Base-by-base conservation (phyloP, 2,888 invertebrate species). In the Euzophera pinguis region DNA sequence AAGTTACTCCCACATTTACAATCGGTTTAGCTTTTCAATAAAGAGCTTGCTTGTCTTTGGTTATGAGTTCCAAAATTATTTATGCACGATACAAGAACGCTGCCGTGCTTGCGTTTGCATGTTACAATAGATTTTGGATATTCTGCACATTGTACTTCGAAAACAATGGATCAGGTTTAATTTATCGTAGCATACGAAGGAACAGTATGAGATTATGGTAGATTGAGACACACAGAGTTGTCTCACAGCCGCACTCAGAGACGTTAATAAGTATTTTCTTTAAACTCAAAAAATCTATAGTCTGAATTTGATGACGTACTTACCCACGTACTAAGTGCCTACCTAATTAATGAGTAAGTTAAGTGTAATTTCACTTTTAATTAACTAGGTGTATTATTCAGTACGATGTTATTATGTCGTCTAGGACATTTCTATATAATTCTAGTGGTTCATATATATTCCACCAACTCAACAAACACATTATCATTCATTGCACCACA, bases 121-220 rank as follows among this genome's bases (percentile, higher is more conserved):
- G 22, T 54, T 54, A 78, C 81, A 84, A 83, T 82, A 69, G 78
- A 81, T 79, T 83, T 85, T 78, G 69, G 76, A 69, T 74, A 75
- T 77, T 75, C 73, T 54, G 64, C 55, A 56, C 62, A 64, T 65
- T 64, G 61, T 63, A 61, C 63, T 61, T 62, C 62, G 76, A 71
- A 77, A 80, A 86, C 84, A 85, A 86, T 80, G 59, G 60, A 56
- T 55, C 61, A 56, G 54, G 56, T 55, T 53, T 10, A 9, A 13
- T 35, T 47, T 17, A 22, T 22, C 22, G 3, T 22, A 5, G 22
- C 5, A 22, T 22, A 22, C 22, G 2, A 5, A 22, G 22, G 22
- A 22, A 22, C 5, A 22, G 3, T 22, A 22, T 3, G n/a, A 2
- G 22, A 5, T 22, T 22, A 22, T 5, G 22, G 22, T 22, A 22